Percentiles rank a stretch among this genome's conserved stretches.
phyloP scores from a whole-genome alignment of 2,888 invertebrate species.

The Ferdinandea cuprea region DNA sequence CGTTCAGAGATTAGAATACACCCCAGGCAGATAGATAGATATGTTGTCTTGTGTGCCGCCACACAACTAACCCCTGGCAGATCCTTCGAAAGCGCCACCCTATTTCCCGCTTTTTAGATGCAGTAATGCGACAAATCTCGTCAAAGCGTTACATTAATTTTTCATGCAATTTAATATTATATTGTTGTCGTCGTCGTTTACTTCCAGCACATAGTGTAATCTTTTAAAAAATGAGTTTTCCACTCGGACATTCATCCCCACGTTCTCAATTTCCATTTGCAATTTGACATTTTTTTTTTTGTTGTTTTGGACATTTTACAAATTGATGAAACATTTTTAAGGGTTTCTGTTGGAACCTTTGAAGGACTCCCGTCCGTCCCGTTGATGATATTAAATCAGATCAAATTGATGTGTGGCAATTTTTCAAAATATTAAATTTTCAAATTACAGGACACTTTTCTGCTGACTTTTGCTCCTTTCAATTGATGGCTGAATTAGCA shows the following conservation, averaged over 20 bases:
- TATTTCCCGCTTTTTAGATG: slow-evolving; percentile 8
- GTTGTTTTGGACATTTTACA: slow-evolving; percentile 32
- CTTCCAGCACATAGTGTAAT: slow-evolving; percentile 24
- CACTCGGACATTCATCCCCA: slow-evolving; percentile 43
- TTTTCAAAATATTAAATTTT: slow-evolving; percentile 69
- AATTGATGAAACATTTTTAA: slow-evolving; percentile 36
- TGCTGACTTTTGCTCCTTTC: slow-evolving; percentile 19
- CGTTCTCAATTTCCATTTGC: slow-evolving; percentile 10
- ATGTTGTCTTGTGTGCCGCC: slow-evolving; percentile 43
- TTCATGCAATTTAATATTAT: slow-evolving; percentile 70
- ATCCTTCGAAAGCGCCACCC: neutral
- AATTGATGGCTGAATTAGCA: slow-evolving; percentile 23
- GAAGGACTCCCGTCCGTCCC: too few relatives aligned
- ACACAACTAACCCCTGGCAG: slow-evolving; percentile 19
- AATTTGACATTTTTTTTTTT: slow-evolving; percentile 7
- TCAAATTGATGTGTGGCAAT: slow-evolving; percentile 65
- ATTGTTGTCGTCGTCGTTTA: slow-evolving; percentile 38
- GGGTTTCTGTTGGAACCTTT: slow-evolving; percentile 46
- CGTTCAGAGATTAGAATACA: slow-evolving; percentile 42
- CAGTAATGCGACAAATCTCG: slow-evolving; percentile 67
- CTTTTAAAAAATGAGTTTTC: slow-evolving; percentile 59
- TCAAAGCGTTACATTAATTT: slow-evolving; percentile 72
- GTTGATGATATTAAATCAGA: slow-evolving; percentile 56
- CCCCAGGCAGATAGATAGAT: neutral
- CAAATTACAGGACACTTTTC: slow-evolving; percentile 46